These are phyloP conservation scores for Onychostruthus taczanowskii DNA, from an alignment of 2,113 vertebrate species.

Conservation along the genomic window DNA sequence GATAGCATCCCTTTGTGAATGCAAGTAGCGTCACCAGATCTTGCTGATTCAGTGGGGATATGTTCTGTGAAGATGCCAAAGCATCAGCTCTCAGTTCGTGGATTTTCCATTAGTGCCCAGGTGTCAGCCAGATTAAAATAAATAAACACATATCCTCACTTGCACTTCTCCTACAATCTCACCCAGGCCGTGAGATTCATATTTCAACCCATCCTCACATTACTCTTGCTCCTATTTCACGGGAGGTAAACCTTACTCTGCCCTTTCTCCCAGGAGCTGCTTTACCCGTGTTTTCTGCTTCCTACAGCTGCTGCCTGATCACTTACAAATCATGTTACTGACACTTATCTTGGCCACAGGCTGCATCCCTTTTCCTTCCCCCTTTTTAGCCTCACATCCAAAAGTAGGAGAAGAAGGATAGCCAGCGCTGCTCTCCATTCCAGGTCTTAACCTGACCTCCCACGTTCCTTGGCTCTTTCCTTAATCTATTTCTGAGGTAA, in stretches of 20 bases:
- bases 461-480: neutral
- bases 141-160: neutral
- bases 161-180: neutral
- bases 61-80: neutral
- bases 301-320: neutral
- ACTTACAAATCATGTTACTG: neutral
- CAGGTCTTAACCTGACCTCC: neutral
- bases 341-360: neutral
- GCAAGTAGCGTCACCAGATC: neutral
- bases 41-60: neutral
- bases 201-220: neutral
- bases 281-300: neutral
- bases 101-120: neutral
- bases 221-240: neutral
- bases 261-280: neutral
- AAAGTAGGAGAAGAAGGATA: neutral
- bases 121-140: neutral
- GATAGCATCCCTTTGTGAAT: neutral
- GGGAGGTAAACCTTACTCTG: neutral
- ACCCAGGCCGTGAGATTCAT: neutral
- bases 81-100: neutral
- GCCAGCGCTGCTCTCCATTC: neutral
- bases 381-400: neutral
- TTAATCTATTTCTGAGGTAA: neutral
- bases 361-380: neutral